Base-by-base conservation (phyloP, 2,113 vertebrate genomes). In the Sylvietta virens region DNA sequence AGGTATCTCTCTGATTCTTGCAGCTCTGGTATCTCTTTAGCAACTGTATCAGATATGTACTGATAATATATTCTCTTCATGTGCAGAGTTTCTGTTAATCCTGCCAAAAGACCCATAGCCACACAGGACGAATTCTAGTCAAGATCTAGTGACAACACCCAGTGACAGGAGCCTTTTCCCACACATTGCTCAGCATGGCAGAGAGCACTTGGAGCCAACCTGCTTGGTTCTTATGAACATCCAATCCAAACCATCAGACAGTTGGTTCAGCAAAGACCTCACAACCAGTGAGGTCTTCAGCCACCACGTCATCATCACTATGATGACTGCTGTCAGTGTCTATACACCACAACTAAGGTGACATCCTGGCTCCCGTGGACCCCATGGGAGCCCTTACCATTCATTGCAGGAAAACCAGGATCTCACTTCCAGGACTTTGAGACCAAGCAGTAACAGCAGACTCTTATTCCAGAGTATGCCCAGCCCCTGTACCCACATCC, bases 381-480 rank as follows among this genome's bases (percentile, higher is more conserved):
- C 76, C 70, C 2, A 0, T 61, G 67, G 90, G 74, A 95, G 85
- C 88, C 88, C 81, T 96, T 95, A 94, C 74, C 90, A 95, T 54
- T 80, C 50, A 80, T 4, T 86, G 85, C 88, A 90, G 71, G 88
- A 95, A 50, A 86, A 47, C 79, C 92, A 96, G 88, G 71, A 94
- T 70, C 80, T 95, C 90, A 92, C 39, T 69, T 94, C 73, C 84
- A 92, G 92, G 71, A 90, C 47, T 94, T 86, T 92, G 83, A 92
- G 69, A 73, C 86, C 95, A 92, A 96, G 91, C 62, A 94, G 84
- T 81, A 92, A 83, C 80, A 94, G 86, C 88, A 95, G 91, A 88
- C 84, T 85, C 85, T 88, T 92, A 91, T n/a, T 88, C 80, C 82
- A 86, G 57, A 86, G 74, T 73, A 78, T 81, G 65, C 88, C 78